Percentiles rank a stretch among this genome's conserved stretches.
These are phyloP conservation scores for Heliconius charithonia DNA, from an alignment of 2,888 invertebrate species.

Conservation along the genomic window DNA sequence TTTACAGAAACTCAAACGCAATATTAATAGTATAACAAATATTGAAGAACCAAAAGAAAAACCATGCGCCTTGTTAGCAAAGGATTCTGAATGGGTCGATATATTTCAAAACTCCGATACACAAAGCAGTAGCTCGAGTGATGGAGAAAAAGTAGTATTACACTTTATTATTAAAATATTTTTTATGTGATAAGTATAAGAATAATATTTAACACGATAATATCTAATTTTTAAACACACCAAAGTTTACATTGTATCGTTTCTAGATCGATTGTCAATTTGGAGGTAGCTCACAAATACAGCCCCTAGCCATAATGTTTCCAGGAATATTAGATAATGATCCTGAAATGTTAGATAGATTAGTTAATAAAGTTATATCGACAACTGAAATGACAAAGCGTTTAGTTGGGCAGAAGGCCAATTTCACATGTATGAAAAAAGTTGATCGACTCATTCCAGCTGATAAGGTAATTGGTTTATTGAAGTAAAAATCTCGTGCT, in stretches of 20 bases:
- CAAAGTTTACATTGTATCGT: background rate
- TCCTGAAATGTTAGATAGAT: constrained; percentile 67
- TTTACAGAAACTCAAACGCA: constrained; percentile 41
- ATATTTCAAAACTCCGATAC: constrained; percentile 59
- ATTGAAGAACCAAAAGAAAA: constrained; percentile 48
- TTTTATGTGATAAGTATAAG: background rate
- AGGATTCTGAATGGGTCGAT: constrained; percentile 80
- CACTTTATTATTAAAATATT: constrained; percentile 63
- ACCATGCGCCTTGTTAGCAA: constrained; percentile 69
- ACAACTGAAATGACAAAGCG: constrained; percentile 76
- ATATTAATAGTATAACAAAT: constrained; percentile 22
- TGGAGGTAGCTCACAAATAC: constrained; percentile 59
- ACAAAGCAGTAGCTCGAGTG: constrained; percentile 52
- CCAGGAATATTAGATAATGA: constrained; percentile 70
- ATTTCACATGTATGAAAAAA: constrained; percentile 75
- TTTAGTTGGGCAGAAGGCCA: constrained; percentile 74
- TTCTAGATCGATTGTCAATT: constrained; percentile 69
- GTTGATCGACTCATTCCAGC: constrained; percentile 69
- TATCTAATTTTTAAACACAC: background rate
- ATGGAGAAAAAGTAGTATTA: constrained; percentile 69
- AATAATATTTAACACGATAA: background rate
- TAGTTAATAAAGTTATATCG: constrained; percentile 71
- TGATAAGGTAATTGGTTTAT: constrained; percentile 61
- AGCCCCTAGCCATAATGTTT: constrained; percentile 73
- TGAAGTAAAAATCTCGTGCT: background rate